These are phyloP conservation scores for Cynopterus sphinx DNA, from an alignment of 2,797 vertebrate genomes.

Conservation along the genomic window DNA sequence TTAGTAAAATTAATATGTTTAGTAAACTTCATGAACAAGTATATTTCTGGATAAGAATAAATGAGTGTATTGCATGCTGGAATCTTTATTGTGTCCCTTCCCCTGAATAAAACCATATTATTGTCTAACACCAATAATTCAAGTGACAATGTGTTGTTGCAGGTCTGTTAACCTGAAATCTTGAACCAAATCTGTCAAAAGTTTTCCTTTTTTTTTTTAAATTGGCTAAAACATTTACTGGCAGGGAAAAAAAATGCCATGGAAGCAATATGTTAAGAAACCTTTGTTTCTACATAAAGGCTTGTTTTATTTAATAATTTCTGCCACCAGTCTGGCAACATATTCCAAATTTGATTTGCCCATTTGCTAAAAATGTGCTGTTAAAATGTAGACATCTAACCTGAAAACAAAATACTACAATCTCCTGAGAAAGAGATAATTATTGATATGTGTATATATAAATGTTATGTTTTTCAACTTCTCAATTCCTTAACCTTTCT, in stretches of 20 bases:
- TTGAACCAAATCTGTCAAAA: conserved; percentile 67
- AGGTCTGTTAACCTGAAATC: conserved; percentile 72
- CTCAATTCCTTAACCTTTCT: conserved; percentile 84
- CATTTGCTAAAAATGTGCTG: conserved; percentile 66
- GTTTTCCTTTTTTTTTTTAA: conserved; percentile 26
- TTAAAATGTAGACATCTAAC: conserved; percentile 66
- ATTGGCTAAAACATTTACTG: conserved; percentile 54
- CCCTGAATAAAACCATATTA: conserved; percentile 62
- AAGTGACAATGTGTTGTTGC: conserved; percentile 69
- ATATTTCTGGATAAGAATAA: conserved; percentile 64
- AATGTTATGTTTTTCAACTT: conserved; percentile 81
- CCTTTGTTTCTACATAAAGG: conserved; percentile 37
- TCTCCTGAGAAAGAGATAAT: conserved; percentile 81
- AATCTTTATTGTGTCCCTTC: conserved; percentile 51
- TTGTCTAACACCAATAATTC: conserved; percentile 76
- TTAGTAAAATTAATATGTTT: conserved; percentile 70
- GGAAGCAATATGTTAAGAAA: conserved; percentile 57
- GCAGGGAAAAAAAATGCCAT: conserved; percentile 37
- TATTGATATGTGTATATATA: conserved; percentile 61
- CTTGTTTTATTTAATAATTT: conserved; percentile 70
- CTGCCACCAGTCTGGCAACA: conserved; percentile 54
- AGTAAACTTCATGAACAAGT: conserved; percentile 61
- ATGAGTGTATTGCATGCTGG: conserved; percentile 22
- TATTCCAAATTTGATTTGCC: conserved; percentile 49
- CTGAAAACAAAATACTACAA: conserved; percentile 39